phyloP scores from a whole-genome alignment of 2,113 vertebrate genomes.

The Urocitellus parryii region DNA sequence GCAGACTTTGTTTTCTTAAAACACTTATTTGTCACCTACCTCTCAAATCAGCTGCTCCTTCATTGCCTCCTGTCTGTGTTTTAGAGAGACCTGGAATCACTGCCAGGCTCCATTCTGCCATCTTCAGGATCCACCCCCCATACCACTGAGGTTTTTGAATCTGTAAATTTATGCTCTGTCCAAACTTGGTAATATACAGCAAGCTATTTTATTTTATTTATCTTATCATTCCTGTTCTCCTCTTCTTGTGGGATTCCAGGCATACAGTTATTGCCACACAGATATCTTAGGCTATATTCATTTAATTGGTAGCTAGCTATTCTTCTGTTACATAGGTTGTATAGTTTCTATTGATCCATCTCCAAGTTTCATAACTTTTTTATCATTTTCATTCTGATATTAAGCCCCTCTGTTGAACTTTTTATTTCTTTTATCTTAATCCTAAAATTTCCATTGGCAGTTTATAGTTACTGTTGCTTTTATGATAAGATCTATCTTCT shows the following conservation, averaged over 20 bases:
- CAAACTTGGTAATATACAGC: neutral
- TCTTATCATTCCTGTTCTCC: neutral
- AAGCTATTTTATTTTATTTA: neutral
- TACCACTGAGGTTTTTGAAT: neutral
- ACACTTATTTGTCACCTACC: too few relatives aligned
- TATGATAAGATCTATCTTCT: neutral
- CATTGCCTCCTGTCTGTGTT: too few relatives aligned
- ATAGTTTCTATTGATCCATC: neutral
- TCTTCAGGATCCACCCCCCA: too few relatives aligned
- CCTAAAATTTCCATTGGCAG: neutral
- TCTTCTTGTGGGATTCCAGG: neutral
- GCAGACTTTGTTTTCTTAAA: neutral
- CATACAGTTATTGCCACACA: neutral
- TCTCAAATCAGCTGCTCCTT: too few relatives aligned
- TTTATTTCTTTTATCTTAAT: neutral
- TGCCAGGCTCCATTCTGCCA: too few relatives aligned
- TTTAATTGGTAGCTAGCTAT: neutral
- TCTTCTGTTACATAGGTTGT: neutral
- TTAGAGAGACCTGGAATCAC: too few relatives aligned
- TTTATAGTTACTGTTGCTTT: neutral
- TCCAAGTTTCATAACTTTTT: neutral
- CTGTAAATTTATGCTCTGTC: neutral
- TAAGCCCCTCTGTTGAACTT: neutral
- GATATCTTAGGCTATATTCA: neutral
- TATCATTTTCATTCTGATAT: neutral